Conservation (phyloP, 1,140 invertebrate genomes). For the Drosophila pandora region DNA sequence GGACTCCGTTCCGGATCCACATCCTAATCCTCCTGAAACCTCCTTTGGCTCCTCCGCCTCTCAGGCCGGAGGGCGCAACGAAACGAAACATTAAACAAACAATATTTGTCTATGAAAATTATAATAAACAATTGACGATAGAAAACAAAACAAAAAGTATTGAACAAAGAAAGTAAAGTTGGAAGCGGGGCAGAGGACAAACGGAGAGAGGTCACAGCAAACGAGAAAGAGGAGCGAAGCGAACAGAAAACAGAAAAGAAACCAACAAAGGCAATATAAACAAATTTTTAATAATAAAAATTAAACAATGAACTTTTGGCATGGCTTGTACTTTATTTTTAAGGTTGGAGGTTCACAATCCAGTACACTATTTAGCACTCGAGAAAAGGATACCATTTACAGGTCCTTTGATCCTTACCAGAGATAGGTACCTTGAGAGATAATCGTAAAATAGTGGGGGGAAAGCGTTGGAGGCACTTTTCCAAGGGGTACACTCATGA, state of each 20-base stretch:
- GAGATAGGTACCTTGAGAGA: no score
- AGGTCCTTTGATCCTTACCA: no score
- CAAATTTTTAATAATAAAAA: constrained; percentile 80
- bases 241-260: constrained; percentile 47
- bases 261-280: constrained; percentile 72
- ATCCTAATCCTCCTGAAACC: constrained; percentile 17
- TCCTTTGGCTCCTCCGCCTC: constrained; percentile 5
- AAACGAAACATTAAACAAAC: constrained; percentile 34
- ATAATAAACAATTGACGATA: constrained; percentile 46
- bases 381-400: neutral
- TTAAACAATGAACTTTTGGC: constrained; percentile 44
- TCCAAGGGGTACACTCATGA: no score
- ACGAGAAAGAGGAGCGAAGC: constrained; percentile 44
- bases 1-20: constrained; percentile 7
- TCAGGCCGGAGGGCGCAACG: neutral
- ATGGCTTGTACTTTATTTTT: neutral
- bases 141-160: constrained; percentile 5
- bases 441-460: no score
- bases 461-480: no score
- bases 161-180: constrained; percentile 13
- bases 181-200: neutral
- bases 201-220: constrained; percentile 33
- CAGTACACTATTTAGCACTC: no score
- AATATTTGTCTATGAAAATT: constrained; percentile 64
- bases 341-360: neutral